Conservation (phyloP, 1,140 invertebrate genomes). For the Pseudomyrmex cubaensis region DNA sequence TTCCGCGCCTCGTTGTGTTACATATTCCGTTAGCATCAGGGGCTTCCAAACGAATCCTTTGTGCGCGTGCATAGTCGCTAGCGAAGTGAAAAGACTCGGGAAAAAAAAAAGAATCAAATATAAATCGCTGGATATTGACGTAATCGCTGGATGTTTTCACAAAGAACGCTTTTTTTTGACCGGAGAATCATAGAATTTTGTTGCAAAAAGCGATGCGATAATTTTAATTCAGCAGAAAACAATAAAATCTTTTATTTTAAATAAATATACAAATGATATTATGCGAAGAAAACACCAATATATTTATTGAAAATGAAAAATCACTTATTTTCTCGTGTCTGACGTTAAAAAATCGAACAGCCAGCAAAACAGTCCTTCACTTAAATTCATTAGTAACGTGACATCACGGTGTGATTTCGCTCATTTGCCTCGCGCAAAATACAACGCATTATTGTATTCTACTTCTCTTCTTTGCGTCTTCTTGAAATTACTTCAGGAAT, state of each 20-base stretch:
- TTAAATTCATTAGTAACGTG: no score
- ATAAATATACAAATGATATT: no score
- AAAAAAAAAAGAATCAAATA: conserved; percentile 43
- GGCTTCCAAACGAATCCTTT: conserved; percentile 75
- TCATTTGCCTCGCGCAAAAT: no score
- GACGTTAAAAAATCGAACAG: no score
- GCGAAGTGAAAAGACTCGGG: conserved; percentile 62
- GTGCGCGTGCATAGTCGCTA: conserved; percentile 38
- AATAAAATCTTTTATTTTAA: neutral
- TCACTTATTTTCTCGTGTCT: no score
- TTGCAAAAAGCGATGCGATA: neutral
- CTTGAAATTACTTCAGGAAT: no score
- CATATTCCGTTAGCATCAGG: conserved; percentile 46
- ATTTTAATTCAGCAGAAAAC: neutral
- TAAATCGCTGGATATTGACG: conserved; percentile 25
- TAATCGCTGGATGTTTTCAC: conserved; percentile 4
- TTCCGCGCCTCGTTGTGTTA: conserved; percentile 39
- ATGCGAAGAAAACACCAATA: no score
- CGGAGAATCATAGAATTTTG: neutral
- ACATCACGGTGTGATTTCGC: no score
- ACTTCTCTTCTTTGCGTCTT: no score
- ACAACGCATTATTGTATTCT: no score
- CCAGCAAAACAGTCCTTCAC: no score
- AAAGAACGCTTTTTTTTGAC: neutral
- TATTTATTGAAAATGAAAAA: no score